Conservation (phyloP, 2,113 vertebrate species). For the Colaptes auratus region DNA sequence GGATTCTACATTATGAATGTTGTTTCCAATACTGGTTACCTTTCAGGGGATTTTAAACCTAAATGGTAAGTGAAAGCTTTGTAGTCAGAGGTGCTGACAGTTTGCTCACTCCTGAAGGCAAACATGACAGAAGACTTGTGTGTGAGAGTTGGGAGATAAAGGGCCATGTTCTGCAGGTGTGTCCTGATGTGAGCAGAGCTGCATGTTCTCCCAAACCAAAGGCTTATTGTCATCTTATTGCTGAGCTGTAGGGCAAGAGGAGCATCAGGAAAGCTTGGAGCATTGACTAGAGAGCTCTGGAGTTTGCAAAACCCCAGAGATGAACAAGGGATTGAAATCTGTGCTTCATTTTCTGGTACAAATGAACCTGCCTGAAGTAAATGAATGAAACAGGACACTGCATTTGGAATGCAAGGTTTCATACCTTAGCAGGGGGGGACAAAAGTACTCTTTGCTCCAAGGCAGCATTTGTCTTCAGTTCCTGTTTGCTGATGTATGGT, state of each 20-base stretch:
- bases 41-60: not conserved
- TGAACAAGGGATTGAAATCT: not conserved
- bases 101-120: not conserved
- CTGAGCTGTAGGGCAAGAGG: not conserved
- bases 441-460: not conserved
- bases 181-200: not conserved
- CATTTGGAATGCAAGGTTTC: not conserved
- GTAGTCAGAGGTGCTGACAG: rapidly evolving
- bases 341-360: not conserved
- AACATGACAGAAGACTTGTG: rapidly evolving
- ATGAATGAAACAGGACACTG: not conserved
- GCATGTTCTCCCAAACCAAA: rapidly evolving
- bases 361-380: not conserved
- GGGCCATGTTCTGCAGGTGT: not conserved
- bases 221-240: rapidly evolving
- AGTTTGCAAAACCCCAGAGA: not conserved
- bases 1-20: rapidly evolving
- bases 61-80: not conserved
- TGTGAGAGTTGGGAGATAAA: not conserved
- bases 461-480: not conserved
- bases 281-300: not conserved
- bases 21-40: not conserved
- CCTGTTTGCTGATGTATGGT: not conserved
- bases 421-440: no score
- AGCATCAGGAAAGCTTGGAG: not conserved